Evolutionary conservation across 2,797 vertebrate genomes (phyloP).

Genomic region (Lerista edwardsae): DNA sequence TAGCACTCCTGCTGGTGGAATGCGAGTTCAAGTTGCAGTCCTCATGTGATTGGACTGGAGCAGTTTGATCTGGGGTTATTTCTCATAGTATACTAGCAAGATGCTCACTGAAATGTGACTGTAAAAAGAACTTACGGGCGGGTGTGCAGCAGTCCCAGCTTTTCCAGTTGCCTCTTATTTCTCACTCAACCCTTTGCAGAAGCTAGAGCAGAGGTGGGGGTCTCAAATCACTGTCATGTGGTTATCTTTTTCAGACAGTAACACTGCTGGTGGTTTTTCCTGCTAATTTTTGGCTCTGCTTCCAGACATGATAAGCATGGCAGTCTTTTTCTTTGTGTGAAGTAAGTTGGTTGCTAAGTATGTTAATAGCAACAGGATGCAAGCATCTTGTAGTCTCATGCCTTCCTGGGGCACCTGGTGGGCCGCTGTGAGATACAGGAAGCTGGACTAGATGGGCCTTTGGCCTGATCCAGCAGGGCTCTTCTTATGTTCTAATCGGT

Average conservation of each 20-base stretch:
- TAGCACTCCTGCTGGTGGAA: background rate
- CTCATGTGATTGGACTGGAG: fast-evolving
- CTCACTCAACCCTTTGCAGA: background rate
- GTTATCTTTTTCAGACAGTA: background rate
- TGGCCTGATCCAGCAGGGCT: too few relatives aligned
- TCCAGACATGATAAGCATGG: background rate
- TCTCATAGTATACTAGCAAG: background rate
- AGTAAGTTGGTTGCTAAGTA: background rate
- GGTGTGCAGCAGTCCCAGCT: background rate
- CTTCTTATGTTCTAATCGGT: too few relatives aligned
- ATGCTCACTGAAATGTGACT: background rate
- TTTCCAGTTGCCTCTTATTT: background rate
- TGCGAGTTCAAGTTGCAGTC: constrained; percentile 42
- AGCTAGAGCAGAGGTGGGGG: background rate
- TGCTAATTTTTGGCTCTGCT: background rate
- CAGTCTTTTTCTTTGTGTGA: background rate
- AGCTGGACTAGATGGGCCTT: too few relatives aligned
- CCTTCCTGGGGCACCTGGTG: too few relatives aligned
- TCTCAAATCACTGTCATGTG: background rate
- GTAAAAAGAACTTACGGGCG: background rate
- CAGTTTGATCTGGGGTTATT: background rate
- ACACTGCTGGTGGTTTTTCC: background rate
- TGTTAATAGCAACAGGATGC: background rate
- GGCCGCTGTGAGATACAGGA: too few relatives aligned
- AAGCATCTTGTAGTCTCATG: too few relatives aligned